These are phyloP conservation scores for Crotophaga sulcirostris DNA, from an alignment of 2,113 vertebrate genomes.

Conservation along the genomic window DNA sequence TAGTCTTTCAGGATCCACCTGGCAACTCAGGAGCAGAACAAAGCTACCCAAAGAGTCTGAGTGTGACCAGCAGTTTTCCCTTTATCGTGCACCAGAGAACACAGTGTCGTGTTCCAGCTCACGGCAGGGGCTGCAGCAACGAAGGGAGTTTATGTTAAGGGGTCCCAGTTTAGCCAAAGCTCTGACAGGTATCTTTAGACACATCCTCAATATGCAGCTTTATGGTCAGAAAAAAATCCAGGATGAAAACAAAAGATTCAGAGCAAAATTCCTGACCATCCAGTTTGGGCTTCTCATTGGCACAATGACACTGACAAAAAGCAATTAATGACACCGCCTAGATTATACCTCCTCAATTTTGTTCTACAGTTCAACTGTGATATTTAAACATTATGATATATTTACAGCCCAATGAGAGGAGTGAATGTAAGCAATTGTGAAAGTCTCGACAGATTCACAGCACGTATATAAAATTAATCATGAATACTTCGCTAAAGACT, in stretches of 20 bases:
- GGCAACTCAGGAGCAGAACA: no score
- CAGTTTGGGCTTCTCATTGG: not conserved
- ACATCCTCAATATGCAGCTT: fast-evolving
- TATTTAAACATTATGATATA: not conserved
- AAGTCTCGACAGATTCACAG: not conserved
- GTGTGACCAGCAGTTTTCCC: fast-evolving
- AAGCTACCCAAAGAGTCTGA: no score
- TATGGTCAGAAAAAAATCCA: not conserved
- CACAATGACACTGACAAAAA: not conserved
- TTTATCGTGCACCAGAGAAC: fast-evolving
- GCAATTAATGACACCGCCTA: not conserved
- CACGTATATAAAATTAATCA: not conserved
- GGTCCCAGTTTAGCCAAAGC: not conserved
- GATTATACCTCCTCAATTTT: fast-evolving
- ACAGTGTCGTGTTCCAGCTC: fast-evolving
- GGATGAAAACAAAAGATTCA: not conserved
- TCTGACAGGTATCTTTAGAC: fast-evolving
- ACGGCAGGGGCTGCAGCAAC: no score
- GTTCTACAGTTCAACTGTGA: not conserved
- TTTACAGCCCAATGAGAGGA: not conserved
- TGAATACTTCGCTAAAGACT: not conserved
- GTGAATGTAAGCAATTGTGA: not conserved
- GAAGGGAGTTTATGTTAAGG: fast-evolving
- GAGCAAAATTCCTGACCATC: not conserved
- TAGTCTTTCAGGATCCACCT: not conserved